Conservation (phyloP, 2,113 vertebrate genomes). For the Rana temporaria region DNA sequence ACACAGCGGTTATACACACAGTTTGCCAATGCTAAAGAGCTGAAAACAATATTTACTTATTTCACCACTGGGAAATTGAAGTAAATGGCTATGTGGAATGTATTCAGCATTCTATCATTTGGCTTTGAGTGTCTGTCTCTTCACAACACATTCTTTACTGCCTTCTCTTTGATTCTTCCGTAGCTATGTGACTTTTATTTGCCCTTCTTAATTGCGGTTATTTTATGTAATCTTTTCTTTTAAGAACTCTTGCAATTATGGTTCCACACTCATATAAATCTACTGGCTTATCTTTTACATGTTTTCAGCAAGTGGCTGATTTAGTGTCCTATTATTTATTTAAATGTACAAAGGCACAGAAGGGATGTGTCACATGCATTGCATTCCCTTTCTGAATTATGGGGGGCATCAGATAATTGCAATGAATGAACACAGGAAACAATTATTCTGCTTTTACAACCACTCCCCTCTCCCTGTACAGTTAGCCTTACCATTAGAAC, state of each 20-base stretch:
- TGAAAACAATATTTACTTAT: not conserved
- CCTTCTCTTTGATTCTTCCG: conserved; percentile 29
- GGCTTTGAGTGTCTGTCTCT: not conserved
- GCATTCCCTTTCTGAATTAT: conserved; percentile 54
- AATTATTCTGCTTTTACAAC: conserved; percentile 50
- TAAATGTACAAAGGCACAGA: conserved; percentile 49
- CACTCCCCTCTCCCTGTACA: conserved; percentile 14
- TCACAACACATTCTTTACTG: conserved; percentile 15
- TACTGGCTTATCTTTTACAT: conserved; percentile 31
- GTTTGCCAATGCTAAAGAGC: conserved; percentile 10
- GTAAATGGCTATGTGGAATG: conserved; percentile 32
- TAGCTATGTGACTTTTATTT: conserved; percentile 49
- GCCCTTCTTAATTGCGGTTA: conserved; percentile 52
- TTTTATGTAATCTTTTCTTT: conserved; percentile 54
- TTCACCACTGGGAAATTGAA: not conserved
- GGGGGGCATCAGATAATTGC: conserved; percentile 44
- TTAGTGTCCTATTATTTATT: conserved; percentile 49
- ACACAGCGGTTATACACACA: conserved; percentile 15
- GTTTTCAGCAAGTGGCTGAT: conserved; percentile 53
- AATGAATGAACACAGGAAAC: conserved; percentile 47
- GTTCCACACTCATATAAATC: conserved; percentile 41
- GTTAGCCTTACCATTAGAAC: not conserved
- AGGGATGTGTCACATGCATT: conserved; percentile 41
- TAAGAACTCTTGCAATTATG: conserved; percentile 40
- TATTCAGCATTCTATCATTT: conserved; percentile 12